A percentile compares a stretch with the other conserved stretches of the same genome.
phyloP scores from a whole-genome alignment of 2,113 vertebrate species.

The Rhabdomys dilectus region DNA sequence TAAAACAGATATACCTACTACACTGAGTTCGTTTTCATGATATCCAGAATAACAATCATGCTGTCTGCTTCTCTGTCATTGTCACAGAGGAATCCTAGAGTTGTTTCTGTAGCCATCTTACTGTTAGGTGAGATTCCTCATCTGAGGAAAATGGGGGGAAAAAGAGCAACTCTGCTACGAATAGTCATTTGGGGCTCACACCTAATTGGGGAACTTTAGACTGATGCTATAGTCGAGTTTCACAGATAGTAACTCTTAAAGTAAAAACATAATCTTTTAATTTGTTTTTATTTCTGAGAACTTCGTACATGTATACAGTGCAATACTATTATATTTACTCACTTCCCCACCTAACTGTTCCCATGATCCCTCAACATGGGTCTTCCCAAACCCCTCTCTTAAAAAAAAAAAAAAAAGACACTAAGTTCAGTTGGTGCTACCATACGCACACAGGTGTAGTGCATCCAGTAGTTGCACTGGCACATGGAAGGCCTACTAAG shows the following conservation, averaged over 20 bases:
- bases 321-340: background rate
- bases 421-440: background rate
- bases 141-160: slow-evolving; percentile 2
- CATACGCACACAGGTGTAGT: background rate
- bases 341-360: background rate
- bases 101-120: background rate
- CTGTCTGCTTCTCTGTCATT: background rate
- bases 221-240: background rate
- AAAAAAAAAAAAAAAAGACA: background rate
- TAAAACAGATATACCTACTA: slow-evolving; percentile 57
- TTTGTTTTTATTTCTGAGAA: background rate
- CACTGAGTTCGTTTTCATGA: slow-evolving; percentile 19
- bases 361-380: no score
- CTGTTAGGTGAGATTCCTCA: background rate
- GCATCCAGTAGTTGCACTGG: no score
- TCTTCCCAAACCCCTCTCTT: background rate
- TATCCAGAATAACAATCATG: background rate
- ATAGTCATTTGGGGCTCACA: background rate
- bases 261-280: background rate
- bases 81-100: background rate
- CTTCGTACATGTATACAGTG: background rate
- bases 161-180: background rate
- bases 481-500: background rate
- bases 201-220: slow-evolving; percentile 26
- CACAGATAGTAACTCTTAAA: background rate